A percentile compares a stretch with the other conserved stretches of the same genome.
These are phyloP conservation scores for Bimastos eiseni DNA, from an alignment of 2,888 invertebrate species.

Conservation along the genomic window DNA sequence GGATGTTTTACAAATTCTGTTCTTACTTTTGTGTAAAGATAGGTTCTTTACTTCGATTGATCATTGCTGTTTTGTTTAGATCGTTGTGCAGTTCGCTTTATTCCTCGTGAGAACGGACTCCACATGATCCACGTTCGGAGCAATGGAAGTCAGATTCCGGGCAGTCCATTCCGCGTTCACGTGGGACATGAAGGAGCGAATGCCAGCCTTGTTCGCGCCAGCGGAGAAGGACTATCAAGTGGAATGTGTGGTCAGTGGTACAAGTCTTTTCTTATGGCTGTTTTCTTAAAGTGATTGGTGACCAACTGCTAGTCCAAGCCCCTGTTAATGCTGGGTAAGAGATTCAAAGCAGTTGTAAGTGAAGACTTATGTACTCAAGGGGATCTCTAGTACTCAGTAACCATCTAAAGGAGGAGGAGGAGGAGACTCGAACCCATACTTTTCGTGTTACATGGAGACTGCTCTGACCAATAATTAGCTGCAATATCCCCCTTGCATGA, in stretches of 20 bases:
- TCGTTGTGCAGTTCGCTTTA: conserved; percentile 34
- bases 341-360: too few relatives aligned
- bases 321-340: neutral
- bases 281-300: neutral
- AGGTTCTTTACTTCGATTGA: neutral
- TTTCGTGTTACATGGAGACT: too few relatives aligned
- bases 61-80: conserved; percentile 32
- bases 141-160: conserved; percentile 94
- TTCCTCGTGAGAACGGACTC: conserved; percentile 72
- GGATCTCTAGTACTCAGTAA: too few relatives aligned
- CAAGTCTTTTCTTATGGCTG: neutral
- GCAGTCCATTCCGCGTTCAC: conserved; percentile 89
- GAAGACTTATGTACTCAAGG: too few relatives aligned
- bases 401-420: too few relatives aligned
- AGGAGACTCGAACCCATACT: too few relatives aligned
- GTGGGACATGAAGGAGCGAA: conserved; percentile 81
- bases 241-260: conserved; percentile 41
- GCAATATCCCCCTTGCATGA: too few relatives aligned
- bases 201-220: conserved; percentile 69
- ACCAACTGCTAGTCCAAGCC: neutral
- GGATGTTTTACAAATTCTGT: neutral
- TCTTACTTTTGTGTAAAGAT: neutral
- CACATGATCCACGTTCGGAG: conserved; percentile 88
- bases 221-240: conserved; percentile 55
- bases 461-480: too few relatives aligned